These are phyloP conservation scores for Discoglossus pictus DNA, from an alignment of 2,797 vertebrate genomes.

Conservation along the genomic window DNA sequence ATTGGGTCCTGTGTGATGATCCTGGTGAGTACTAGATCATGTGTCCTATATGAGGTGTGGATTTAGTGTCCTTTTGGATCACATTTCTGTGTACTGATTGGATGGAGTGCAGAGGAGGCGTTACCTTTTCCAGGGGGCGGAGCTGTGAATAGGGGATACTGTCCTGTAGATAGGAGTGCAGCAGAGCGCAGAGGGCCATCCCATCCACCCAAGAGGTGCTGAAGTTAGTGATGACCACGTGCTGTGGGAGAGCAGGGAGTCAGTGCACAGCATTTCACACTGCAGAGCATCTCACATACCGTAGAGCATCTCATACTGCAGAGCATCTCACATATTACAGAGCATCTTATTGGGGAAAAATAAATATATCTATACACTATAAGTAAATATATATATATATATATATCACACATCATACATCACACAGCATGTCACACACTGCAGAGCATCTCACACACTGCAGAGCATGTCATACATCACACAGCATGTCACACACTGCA, in stretches of 20 bases:
- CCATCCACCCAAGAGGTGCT: slow-evolving; percentile 81
- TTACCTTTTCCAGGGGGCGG: slow-evolving; percentile 69
- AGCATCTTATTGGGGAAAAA: no score
- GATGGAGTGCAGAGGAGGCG: neutral
- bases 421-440: neutral
- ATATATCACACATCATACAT: no score
- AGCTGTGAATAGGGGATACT: slow-evolving; percentile 68
- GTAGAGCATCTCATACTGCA: neutral
- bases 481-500: neutral
- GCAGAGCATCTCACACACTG: slow-evolving; percentile 4
- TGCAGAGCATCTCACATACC: neutral
- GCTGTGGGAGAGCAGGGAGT: slow-evolving; percentile 56
- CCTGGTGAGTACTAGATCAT: no score
- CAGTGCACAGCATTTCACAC: neutral
- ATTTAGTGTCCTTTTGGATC: no score
- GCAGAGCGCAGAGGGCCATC: slow-evolving; percentile 76
- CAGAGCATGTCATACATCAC: no score
- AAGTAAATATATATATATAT: no score
- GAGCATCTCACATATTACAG: neutral
- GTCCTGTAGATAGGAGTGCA: slow-evolving; percentile 73
- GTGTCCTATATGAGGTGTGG: no score
- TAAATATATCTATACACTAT: no score
- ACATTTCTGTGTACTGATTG: neutral
- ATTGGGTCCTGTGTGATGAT: no score
- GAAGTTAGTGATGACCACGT: slow-evolving; percentile 81